Evolutionary conservation across 2,888 invertebrate genomes (phyloP), one percentile per base, ranked within the genome.

Genomic region (Neoscelio sp.): DNA sequence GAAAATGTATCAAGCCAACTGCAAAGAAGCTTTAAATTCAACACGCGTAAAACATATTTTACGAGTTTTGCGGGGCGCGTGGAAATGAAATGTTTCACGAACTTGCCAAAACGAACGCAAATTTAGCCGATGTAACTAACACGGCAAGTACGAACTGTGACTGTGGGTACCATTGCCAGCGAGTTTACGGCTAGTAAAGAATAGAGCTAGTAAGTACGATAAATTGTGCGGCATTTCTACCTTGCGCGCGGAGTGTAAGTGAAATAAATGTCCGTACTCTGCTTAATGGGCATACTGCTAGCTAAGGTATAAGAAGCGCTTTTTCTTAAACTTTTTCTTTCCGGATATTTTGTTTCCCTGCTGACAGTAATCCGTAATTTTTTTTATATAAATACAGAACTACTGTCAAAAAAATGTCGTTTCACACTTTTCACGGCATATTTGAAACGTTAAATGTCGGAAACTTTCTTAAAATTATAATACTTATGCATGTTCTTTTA

Each of bases 131-230:
- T 56, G 28, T 65, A 56, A 60, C 64, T 58, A 64, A 71, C 58
- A 26, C 40, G 13, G 48, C 20, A 12, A 58, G 56, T 56, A 38
- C 33, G 20, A 54, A 62, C 48, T 68, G 52, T 50, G 62, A 70
- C 67, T 75, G 26, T 74, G 50, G 40, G 33, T 67, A 62, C 68
- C 30, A 65, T 48, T 80, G 68, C 76, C 28, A 35, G 65, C 60
- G 77, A 77, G 80, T 86, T 85, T 85, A 85, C 85, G 84, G 83
- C 82, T 82, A 83, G 83, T 85, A 83, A 85, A 86, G 85, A 83
- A 86, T 85, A 84, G 84, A 82, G 85, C 81, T 80, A 80, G 82
- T 86, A 85, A 86, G 84, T 83, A 84, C 85, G 80, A 86, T 85
- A 84, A 85, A 87, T 86, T 84, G 85, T 81, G 80, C 77, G 76